Evolutionary conservation across 2,113 vertebrate species (phyloP).

Genomic region (Lophius piscatorius): DNA sequence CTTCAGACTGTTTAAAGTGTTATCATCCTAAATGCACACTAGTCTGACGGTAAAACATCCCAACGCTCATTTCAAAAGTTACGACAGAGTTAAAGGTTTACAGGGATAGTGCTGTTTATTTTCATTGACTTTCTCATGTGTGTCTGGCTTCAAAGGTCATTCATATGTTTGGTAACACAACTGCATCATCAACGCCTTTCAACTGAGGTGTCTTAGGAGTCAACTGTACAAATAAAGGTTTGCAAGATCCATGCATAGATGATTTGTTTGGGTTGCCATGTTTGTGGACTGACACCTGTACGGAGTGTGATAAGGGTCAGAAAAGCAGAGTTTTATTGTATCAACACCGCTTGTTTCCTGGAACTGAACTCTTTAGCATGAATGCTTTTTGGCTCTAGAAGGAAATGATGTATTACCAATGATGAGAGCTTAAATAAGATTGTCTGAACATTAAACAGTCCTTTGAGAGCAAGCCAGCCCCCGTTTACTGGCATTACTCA

Average conservation of each 20-base stretch:
- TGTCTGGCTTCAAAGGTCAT: slow-evolving; percentile 21
- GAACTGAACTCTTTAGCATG: slow-evolving; percentile 20
- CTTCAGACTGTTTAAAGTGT: no score
- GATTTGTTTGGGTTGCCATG: slow-evolving; percentile 51
- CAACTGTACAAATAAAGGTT: slow-evolving; percentile 81
- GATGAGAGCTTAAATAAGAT: slow-evolving; percentile 49
- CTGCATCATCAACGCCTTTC: slow-evolving; percentile 55
- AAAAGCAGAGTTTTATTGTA: slow-evolving; percentile 19
- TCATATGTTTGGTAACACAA: slow-evolving; percentile 41
- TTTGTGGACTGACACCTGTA: slow-evolving; percentile 66
- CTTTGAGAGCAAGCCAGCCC: slow-evolving; percentile 35
- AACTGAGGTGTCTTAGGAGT: slow-evolving; percentile 23
- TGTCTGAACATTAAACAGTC: slow-evolving; percentile 24
- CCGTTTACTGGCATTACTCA: slow-evolving; percentile 43
- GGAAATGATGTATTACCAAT: slow-evolving; percentile 24
- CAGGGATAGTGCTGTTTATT: slow-evolving; percentile 41
- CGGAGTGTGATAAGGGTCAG: slow-evolving; percentile 61
- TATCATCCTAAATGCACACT: no score
- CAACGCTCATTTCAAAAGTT: no score
- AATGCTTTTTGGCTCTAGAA: slow-evolving; percentile 29
- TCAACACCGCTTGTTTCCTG: not conserved
- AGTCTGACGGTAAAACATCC: no score
- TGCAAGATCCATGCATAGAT: slow-evolving; percentile 50
- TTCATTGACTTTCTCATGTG: slow-evolving; percentile 50
- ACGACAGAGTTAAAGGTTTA: slow-evolving; percentile 2